These are phyloP conservation scores for Dolichopus griseipennis DNA, from an alignment of 2,888 invertebrate genomes.

Conservation along the genomic window DNA sequence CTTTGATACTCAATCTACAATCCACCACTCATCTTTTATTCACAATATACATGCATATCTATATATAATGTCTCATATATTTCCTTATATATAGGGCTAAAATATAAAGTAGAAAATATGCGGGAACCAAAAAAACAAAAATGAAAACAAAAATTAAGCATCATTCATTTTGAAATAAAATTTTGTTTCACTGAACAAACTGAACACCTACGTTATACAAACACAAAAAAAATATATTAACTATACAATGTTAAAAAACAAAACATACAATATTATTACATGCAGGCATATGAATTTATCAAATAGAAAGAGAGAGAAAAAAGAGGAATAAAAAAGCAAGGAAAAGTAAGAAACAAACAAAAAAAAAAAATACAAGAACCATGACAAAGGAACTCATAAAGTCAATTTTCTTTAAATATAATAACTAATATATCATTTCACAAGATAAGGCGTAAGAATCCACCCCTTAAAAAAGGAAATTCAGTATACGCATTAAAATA, in stretches of 20 bases:
- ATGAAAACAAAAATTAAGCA: background rate
- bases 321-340: no score
- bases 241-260: no score
- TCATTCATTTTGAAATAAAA: background rate
- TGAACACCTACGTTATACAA: no score
- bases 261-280: background rate
- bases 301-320: background rate
- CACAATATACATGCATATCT: no score
- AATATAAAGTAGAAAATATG: background rate
- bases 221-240: no score
- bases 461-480: no score
- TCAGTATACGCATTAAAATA: no score
- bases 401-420: conserved; percentile 7
- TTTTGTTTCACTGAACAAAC: background rate
- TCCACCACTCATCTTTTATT: background rate
- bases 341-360: no score
- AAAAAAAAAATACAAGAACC: background rate
- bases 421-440: conserved; percentile 10
- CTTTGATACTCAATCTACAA: background rate
- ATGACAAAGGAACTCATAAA: conserved; percentile 8
- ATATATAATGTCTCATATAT: no score
- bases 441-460: background rate
- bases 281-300: background rate
- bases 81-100: no score
- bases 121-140: background rate